phyloP scores from a whole-genome alignment of 2,797 vertebrate genomes.

The Peromyscus aztecus region DNA sequence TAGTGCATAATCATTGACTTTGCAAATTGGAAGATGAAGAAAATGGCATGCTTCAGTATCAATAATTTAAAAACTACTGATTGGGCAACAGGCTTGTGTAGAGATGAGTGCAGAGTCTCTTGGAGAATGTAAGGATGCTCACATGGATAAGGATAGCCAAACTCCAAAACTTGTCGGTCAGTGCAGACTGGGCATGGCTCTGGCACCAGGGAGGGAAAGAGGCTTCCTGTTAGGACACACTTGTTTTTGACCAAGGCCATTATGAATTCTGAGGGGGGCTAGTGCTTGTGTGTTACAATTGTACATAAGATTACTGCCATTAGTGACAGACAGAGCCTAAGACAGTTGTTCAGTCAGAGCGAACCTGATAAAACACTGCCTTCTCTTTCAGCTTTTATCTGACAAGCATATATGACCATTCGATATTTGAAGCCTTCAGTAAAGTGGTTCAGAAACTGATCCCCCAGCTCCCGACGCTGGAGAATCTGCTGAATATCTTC shows the following conservation, averaged over 20 bases:
- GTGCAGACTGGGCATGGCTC: not conserved
- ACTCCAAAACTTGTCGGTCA: not conserved
- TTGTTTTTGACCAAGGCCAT: not conserved
- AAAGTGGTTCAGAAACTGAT: slow-evolving; percentile 97
- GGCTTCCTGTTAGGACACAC: not conserved
- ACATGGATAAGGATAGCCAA: not conserved
- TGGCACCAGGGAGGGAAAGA: not conserved
- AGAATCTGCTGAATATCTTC: slow-evolving; percentile 98
- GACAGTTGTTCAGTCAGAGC: slow-evolving; percentile 76
- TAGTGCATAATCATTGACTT: not conserved
- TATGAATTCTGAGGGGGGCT: slow-evolving; percentile 16
- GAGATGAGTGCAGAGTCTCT: not conserved
- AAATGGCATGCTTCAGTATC: not conserved
- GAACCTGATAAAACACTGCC: slow-evolving; percentile 80
- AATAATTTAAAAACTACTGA: not conserved
- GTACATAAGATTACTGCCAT: not conserved
- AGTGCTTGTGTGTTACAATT: not conserved
- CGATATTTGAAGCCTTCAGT: slow-evolving; percentile 97
- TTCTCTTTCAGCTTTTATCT: slow-evolving; percentile 95
- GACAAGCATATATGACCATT: slow-evolving; percentile 96
- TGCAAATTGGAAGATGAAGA: slow-evolving; percentile 24
- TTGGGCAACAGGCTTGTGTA: not conserved
- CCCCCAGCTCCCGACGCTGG: slow-evolving; percentile 96
- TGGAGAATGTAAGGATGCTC: not conserved
- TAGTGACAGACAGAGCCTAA: slow-evolving; percentile 69